Conservation (phyloP, 2,113 vertebrate species). For the Anhinga anhinga region DNA sequence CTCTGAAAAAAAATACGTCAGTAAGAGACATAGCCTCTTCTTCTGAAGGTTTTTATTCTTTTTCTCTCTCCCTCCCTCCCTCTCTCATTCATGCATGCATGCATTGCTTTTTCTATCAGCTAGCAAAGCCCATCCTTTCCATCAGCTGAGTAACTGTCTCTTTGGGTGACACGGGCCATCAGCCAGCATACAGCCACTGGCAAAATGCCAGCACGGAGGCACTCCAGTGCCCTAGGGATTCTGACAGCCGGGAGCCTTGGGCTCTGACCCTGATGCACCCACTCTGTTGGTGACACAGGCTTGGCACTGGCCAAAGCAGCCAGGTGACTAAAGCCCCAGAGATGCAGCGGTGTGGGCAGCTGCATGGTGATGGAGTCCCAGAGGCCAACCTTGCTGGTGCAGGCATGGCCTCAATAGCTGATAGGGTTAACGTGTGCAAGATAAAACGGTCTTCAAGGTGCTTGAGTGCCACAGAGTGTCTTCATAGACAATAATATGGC, state of each 20-base stretch:
- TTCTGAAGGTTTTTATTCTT: accelerated
- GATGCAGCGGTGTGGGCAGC: accelerated
- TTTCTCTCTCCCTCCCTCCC: neutral
- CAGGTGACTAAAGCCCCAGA: neutral
- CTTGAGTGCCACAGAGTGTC: neutral
- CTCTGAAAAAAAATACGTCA: neutral
- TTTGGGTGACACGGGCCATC: neutral
- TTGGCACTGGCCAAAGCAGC: neutral
- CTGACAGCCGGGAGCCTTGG: neutral
- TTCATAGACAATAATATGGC: neutral
- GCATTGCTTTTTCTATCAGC: neutral
- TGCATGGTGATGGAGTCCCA: accelerated
- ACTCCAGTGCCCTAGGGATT: neutral
- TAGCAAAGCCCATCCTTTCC: neutral
- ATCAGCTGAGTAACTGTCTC: neutral
- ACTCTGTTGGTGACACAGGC: accelerated
- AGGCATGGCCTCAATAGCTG: too few species aligned
- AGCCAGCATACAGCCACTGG: accelerated
- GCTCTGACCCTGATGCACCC: neutral
- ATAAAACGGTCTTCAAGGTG: neutral
- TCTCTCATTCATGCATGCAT: accelerated
- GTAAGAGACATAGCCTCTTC: neutral
- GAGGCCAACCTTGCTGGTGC: neutral
- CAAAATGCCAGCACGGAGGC: accelerated
- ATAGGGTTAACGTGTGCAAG: neutral